These are phyloP conservation scores for Albula goreensis DNA, from an alignment of 2,113 vertebrate species.

Conservation along the genomic window DNA sequence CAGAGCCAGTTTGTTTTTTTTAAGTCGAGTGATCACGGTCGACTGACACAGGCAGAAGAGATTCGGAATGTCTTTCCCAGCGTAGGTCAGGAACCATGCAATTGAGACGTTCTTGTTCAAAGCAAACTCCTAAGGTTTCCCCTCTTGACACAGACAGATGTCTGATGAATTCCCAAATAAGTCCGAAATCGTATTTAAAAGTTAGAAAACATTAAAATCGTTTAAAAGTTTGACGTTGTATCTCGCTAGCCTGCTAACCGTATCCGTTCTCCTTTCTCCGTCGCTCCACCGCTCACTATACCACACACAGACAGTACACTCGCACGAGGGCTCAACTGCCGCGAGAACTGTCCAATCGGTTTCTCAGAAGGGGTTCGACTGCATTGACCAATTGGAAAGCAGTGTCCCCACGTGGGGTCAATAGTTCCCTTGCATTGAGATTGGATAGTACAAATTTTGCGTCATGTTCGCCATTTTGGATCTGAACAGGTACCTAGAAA, in stretches of 20 bases:
- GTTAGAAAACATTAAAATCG: conserved; percentile 43
- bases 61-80: conserved; percentile 46
- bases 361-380: conserved; percentile 55
- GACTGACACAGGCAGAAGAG: conserved; percentile 38
- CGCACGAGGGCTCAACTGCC: conserved; percentile 80
- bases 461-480: conserved; percentile 85
- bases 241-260: conserved; percentile 44
- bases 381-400: conserved; percentile 61
- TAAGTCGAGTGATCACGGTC: conserved; percentile 46
- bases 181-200: conserved; percentile 41
- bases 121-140: conserved; percentile 44
- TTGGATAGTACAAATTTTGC: conserved; percentile 65
- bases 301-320: conserved; percentile 81
- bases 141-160: conserved; percentile 41
- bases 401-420: conserved; percentile 76
- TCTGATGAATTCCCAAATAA: conserved; percentile 31
- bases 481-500: conserved; percentile 66
- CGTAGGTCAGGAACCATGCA: conserved; percentile 48
- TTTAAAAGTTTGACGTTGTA: conserved; percentile 64
- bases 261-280: conserved; percentile 54
- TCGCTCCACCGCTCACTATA: conserved; percentile 64
- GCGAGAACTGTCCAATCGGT: conserved; percentile 75
- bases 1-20: conserved; percentile 44
- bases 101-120: conserved; percentile 41
- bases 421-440: conserved; percentile 42